Conservation (phyloP, 2,888 invertebrate species). For the Apotomis betuletana region DNA sequence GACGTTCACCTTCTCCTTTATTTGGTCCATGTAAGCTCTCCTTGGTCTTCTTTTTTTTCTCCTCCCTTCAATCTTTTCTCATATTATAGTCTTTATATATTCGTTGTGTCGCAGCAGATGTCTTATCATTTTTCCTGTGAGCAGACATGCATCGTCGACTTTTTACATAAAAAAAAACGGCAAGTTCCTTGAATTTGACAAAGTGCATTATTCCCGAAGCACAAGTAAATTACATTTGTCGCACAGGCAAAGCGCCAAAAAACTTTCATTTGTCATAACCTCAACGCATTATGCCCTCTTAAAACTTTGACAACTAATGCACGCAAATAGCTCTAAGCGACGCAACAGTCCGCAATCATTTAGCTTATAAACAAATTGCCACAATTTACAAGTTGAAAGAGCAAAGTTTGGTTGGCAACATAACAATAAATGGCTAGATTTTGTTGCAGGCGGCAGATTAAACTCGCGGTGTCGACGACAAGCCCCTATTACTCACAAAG, state of each 20-base stretch:
- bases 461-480: slow-evolving; percentile 59
- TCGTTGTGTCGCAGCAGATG: too few species aligned
- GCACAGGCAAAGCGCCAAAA: not conserved
- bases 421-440: slow-evolving; percentile 61
- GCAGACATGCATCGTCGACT: too few species aligned
- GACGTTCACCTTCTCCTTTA: too few species aligned
- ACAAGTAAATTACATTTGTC: not conserved
- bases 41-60: too few species aligned
- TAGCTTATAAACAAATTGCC: slow-evolving; percentile 49
- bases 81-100: too few species aligned
- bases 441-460: slow-evolving; percentile 62
- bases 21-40: too few species aligned
- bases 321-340: not conserved
- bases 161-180: too few species aligned
- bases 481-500: slow-evolving; percentile 69
- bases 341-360: slow-evolving; percentile 17
- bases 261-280: not conserved
- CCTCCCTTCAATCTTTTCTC: too few species aligned
- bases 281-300: not conserved
- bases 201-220: too few species aligned
- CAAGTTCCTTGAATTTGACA: too few species aligned
- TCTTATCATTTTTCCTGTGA: too few species aligned
- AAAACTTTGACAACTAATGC: not conserved
- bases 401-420: slow-evolving; percentile 54
- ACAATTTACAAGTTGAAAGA: slow-evolving; percentile 53